Percentiles rank a stretch among this genome's conserved stretches.
Conservation (phyloP, 2,113 vertebrate species). For the Cyphotilapia sp. region DNA sequence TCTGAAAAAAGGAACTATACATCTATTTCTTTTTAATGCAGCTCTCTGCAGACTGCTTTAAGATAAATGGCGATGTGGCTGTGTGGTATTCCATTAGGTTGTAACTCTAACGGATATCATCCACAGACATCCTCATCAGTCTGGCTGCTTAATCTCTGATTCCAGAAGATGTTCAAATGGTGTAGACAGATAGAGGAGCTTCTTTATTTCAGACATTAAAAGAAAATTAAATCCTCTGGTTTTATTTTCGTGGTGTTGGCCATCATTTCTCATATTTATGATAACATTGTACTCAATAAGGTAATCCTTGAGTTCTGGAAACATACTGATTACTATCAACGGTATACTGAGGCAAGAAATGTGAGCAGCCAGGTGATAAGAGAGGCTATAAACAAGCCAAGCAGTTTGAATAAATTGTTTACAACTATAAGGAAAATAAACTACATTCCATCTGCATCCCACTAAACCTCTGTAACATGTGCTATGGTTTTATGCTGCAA, state of each 20-base stretch:
- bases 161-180: neutral
- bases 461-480: neutral
- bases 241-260: neutral
- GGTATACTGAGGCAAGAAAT: neutral
- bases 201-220: neutral
- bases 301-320: neutral
- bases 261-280: neutral
- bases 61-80: neutral
- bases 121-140: slow-evolving; percentile 5
- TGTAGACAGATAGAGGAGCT: neutral
- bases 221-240: neutral
- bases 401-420: neutral
- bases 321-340: neutral
- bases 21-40: neutral
- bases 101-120: neutral
- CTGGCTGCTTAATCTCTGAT: neutral
- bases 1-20: neutral
- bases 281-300: neutral
- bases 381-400: neutral
- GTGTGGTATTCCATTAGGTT: neutral
- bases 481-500: neutral
- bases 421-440: neutral
- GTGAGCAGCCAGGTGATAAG: neutral
- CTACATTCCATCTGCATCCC: neutral
- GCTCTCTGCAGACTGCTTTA: neutral